Evolutionary conservation across 2,113 vertebrate genomes (phyloP), one percentile per base, ranked within the genome.

Genomic region (Sialia sialis): DNA sequence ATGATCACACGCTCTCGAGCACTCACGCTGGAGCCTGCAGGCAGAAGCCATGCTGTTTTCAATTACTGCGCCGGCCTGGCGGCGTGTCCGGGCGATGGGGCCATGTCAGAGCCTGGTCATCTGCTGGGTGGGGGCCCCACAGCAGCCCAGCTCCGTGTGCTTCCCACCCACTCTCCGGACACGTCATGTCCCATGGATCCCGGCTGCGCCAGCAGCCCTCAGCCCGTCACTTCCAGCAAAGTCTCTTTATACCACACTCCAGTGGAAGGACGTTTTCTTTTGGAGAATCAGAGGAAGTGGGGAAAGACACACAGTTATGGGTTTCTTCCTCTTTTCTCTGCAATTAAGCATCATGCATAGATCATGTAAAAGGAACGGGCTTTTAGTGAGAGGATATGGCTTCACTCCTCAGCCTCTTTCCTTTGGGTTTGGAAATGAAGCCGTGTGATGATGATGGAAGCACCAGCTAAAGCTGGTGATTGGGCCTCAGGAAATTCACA

Each of bases 31-130:
- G 82, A 84, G 87, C 7, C 60, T n/a, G 89, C 56, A 84, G 87
- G 81, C 94, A 90, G 54, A 39, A 23, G 80, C 26, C 70, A 78
- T 49, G 38, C 98, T 99, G 98, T 97, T 99, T 98, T 96, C 97
- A 98, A 98, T 98, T 98, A 98, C 94, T 26, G 34, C 96, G 96
- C 97, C 59, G 94, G 97, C 97, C 97, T 80, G 93, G 97, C 93
- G 52, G 97, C 75, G 60, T 78, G 95, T 98, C 97, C 38, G 63
- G 97, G 95, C 64, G 41, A 89, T 25, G 52, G 95, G 93, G 96
- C 97, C 85, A 94, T 98, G 97, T 97, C 97, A 98, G 97, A 22
- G 34, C 74, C 86, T 94, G 96, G 95, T 97, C 94, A 93, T 94
- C 80, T 81, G 60, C 92, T 95, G 74, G 86, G 84, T 70, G 25